These are phyloP conservation scores for Conus ventricosus DNA, from an alignment of 1,140 invertebrate genomes.

Conservation along the genomic window DNA sequence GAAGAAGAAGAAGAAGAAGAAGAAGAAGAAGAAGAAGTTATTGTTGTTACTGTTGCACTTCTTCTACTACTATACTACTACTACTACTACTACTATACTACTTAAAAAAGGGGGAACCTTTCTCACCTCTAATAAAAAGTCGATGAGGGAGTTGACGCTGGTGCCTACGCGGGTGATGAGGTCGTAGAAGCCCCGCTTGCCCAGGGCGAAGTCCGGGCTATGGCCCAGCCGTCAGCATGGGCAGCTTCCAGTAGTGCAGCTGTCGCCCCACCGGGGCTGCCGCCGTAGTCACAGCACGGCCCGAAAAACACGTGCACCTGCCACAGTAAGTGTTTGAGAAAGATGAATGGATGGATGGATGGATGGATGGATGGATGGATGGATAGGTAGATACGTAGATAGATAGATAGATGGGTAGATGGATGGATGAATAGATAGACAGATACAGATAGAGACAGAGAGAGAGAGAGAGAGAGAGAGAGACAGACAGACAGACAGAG, in stretches of 20 bases:
- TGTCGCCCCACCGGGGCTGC: conserved; percentile 92
- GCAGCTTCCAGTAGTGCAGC: conserved; percentile 86
- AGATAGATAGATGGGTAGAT: not conserved
- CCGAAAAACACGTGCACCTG: conserved; percentile 82
- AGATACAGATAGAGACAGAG: not conserved
- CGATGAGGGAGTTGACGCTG: conserved; percentile 84
- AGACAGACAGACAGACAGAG: not conserved
- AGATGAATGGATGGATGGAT: too few species aligned
- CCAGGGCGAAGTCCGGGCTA: conserved; percentile 84
- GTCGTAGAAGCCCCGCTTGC: conserved; percentile 78
- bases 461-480: not conserved
- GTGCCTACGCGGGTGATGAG: conserved; percentile 91
- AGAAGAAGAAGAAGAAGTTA: not conserved
- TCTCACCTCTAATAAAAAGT: conserved; percentile 82
- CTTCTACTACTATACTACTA: conserved; percentile 12
- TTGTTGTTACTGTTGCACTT: not conserved
- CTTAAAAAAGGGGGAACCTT: too few species aligned
- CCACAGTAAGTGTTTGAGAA: too few species aligned
- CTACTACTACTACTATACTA: conserved; percentile 26
- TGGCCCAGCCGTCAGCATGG: conserved; percentile 90
- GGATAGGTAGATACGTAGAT: too few species aligned
- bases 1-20: not conserved
- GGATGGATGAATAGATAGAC: not conserved
- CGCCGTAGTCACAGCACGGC: conserved; percentile 91
- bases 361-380: too few species aligned